Percentiles rank a stretch among this genome's conserved stretches.
Evolutionary conservation across 2,113 vertebrate species (phyloP).

Genomic region (Lethenteron reissneri): DNA sequence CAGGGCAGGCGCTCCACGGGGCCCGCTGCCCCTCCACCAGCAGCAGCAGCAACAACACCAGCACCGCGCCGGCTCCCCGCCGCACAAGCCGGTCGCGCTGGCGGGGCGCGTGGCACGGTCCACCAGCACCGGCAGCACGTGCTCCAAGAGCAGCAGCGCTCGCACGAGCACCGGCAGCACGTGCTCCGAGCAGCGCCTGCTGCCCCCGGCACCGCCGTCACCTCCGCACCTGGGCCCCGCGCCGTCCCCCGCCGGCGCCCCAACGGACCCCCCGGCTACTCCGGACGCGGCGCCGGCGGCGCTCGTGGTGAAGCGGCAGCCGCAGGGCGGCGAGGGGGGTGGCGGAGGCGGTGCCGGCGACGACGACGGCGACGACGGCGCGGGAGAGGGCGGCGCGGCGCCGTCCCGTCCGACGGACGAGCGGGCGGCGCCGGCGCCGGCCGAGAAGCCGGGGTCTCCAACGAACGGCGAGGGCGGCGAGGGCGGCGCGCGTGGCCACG

Average conservation of each 20-base stretch:
- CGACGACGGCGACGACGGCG: conserved; percentile 18
- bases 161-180: conserved; percentile 49
- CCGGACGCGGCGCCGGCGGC: too few species aligned
- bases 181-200: conserved; percentile 42
- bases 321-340: neutral
- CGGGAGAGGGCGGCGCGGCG: conserved; percentile 17
- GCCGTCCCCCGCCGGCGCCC: conserved; percentile 49
- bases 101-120: conserved; percentile 22
- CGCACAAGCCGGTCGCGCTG: conserved; percentile 15
- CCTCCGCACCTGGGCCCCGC: conserved; percentile 16
- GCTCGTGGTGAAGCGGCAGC: neutral
- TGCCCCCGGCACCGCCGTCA: conserved; percentile 18
- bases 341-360: conserved; percentile 29
- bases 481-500: conserved; percentile 11
- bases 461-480: conserved; percentile 31
- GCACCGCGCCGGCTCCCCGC: conserved; percentile 9
- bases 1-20: conserved; percentile 21
- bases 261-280: neutral
- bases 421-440: neutral
- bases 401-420: conserved; percentile 12
- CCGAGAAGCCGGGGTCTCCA: conserved; percentile 44
- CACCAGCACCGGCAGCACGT: conserved; percentile 41
- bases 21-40: conserved; percentile 32
- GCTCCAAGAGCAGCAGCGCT: conserved; percentile 30
- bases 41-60: conserved; percentile 25